Percentiles rank a stretch among this genome's conserved stretches.
Evolutionary conservation across 2,797 vertebrate species (phyloP).

Genomic region (Cossypha niveicapilla): DNA sequence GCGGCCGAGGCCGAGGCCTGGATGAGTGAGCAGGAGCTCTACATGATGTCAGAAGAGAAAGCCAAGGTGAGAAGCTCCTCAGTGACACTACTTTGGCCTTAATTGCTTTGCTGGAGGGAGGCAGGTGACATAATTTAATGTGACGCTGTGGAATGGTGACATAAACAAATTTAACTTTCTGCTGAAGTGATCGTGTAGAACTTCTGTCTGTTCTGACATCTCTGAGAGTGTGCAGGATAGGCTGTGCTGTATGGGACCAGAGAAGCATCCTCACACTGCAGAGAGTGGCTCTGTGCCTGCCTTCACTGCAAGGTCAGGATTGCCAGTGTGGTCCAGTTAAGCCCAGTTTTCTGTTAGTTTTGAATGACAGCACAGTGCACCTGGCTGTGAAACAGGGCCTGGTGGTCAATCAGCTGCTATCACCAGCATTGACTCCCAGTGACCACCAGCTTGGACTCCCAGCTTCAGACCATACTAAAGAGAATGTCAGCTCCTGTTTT

Average conservation of each 20-base stretch:
- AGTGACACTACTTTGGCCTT: not conserved
- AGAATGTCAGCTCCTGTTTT: not conserved
- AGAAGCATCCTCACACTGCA: not conserved
- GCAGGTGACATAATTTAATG: not conserved
- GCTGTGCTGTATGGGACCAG: not conserved
- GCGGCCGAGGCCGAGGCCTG: conserved; percentile 95
- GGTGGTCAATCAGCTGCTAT: not conserved
- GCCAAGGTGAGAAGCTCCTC: conserved; percentile 85
- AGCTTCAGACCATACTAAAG: not conserved
- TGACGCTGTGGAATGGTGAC: not conserved
- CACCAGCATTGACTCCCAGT: not conserved
- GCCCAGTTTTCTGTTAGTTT: not conserved
- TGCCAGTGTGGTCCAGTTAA: not conserved
- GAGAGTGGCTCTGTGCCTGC: not conserved
- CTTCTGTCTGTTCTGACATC: not conserved
- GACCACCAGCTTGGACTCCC: not conserved
- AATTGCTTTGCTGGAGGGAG: not conserved
- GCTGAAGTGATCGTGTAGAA: not conserved
- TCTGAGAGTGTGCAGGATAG: not conserved
- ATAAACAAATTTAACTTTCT: not conserved
- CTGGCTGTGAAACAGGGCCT: not conserved
- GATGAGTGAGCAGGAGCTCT: conserved; percentile 99
- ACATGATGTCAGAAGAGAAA: conserved; percentile 99
- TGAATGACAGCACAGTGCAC: not conserved
- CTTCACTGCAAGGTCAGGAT: not conserved